Evolutionary conservation across 2,888 invertebrate genomes (phyloP), one percentile per base, ranked within the genome.

Genomic region (Mesorhabditis belari): DNA sequence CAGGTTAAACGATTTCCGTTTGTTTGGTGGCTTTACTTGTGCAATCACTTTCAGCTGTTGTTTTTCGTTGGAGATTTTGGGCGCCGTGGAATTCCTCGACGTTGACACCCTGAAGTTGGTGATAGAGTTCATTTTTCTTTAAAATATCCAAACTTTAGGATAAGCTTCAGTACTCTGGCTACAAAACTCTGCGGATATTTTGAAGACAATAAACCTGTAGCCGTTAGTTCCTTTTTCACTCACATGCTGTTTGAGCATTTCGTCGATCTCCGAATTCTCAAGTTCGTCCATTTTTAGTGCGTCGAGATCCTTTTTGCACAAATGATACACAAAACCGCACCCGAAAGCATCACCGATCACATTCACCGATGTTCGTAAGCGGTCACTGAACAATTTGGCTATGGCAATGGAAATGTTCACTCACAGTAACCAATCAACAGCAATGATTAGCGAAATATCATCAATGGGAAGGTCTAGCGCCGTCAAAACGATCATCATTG

Each of bases 271-370:
- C 12, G 44, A 9, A n/a, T 35, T n/a, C 12, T 35, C 44, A n/a
- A n/a, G 44, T 35, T 9, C 12, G 12, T 9, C 12, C n/a, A n/a
- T n/a, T n/a, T 61, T 61, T 27, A 73, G 29, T 50, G 68, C 64
- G 35, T 71, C 67, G 12, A 60, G 49, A 28, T 55, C 55, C n/a
- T 60, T 51, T 24, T 65, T 64, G 57, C 71, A 71, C 56, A 73
- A 62, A n/a, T 70, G 60, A 52, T 77, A 71, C 4, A 96, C 92
- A 58, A 96, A 88, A 62, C 90, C 90, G 52, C 94, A 92, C 50
- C 95, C 95, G 63, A 94, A 84, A 12, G 92, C 90, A 82, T 96
- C 95, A 76, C 95, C 94, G 82, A 93, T 88, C 29, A 96, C 95
- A 83, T 96, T 96, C 77, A 94, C 84, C 61, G 84, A 81, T 0